phyloP scores from a whole-genome alignment of 2,888 invertebrate genomes.

The Sarcophaga carnaria region DNA sequence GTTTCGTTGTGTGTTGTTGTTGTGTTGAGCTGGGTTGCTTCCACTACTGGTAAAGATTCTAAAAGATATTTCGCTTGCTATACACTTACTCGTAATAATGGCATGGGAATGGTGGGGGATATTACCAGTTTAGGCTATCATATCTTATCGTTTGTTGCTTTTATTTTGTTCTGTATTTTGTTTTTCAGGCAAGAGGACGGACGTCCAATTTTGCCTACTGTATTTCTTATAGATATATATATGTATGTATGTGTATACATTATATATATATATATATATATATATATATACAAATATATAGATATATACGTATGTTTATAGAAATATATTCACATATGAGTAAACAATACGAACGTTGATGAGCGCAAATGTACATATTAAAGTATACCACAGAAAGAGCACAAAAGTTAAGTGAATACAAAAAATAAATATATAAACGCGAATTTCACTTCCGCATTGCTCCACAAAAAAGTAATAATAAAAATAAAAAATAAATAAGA shows the following conservation, averaged over 20 bases:
- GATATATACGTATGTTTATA: conserved; percentile 26
- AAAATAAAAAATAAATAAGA: conserved; percentile 53
- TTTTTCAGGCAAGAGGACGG: conserved; percentile 53
- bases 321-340: neutral
- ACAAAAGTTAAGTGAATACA: conserved; percentile 67
- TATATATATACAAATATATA: conserved; percentile 53
- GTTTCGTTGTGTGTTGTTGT: conserved; percentile 20
- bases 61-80: conserved; percentile 39
- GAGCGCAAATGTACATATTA: conserved; percentile 60
- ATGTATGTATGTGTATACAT: conserved; percentile 10
- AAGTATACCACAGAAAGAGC: conserved; percentile 62
- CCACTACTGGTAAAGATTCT: conserved; percentile 57
- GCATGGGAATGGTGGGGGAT: conserved; percentile 46
- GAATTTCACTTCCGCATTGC: conserved; percentile 82
- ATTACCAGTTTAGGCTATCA: conserved; percentile 46
- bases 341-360: conserved; percentile 1
- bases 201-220: conserved; percentile 48
- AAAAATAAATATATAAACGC: conserved; percentile 77
- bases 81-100: conserved; percentile 5
- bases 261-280: conserved; percentile 58
- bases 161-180: conserved; percentile 2
- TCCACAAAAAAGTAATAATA: conserved; percentile 77
- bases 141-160: conserved; percentile 55
- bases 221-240: conserved; percentile 45
- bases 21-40: neutral